Percentiles rank a stretch among this genome's conserved stretches.
Evolutionary conservation across 2,888 invertebrate species (phyloP).

Genomic region (Halictus quadricinctus): DNA sequence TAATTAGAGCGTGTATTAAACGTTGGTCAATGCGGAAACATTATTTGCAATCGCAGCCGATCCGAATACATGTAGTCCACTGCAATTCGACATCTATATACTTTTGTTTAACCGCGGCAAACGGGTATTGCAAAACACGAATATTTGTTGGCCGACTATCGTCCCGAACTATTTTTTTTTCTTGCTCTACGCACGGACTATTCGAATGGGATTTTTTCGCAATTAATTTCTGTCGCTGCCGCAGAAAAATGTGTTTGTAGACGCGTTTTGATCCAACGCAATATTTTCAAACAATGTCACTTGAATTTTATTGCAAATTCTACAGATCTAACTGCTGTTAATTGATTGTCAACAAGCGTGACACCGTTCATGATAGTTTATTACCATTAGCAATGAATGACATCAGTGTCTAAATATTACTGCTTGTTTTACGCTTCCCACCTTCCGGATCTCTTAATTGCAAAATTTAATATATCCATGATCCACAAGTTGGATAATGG

Average conservation of each 20-base stretch:
- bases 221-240: not conserved
- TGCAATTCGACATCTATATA: not conserved
- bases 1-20: not conserved
- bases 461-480: no score
- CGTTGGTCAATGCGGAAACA: not conserved
- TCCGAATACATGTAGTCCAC: not conserved
- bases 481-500: no score
- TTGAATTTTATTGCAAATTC: not conserved
- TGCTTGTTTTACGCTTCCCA: no score
- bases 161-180: not conserved
- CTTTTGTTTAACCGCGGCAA: not conserved
- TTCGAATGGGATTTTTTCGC: not conserved
- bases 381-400: no score
- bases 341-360: no score
- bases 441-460: no score
- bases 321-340: no score
- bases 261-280: not conserved
- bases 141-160: no score
- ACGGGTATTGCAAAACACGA: not conserved
- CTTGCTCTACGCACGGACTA: not conserved
- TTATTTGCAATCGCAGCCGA: not conserved
- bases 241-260: not conserved
- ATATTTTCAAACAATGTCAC: not conserved
- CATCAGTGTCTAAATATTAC: no score
- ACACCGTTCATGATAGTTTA: no score